These are phyloP conservation scores for Saccopteryx leptura DNA, from an alignment of 2,113 vertebrate genomes.

Conservation along the genomic window DNA sequence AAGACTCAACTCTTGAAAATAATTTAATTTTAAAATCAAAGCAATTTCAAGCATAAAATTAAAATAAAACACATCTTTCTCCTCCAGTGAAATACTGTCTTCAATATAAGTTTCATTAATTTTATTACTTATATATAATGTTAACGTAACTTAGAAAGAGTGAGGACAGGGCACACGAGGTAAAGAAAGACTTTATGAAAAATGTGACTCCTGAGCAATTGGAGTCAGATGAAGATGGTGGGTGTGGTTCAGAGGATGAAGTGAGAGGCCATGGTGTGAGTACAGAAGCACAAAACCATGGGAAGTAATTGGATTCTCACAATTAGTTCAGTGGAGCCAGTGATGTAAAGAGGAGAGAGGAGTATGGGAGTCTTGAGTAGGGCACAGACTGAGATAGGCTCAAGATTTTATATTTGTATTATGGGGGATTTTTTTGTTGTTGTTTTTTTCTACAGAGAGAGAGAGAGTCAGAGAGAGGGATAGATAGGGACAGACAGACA, in stretches of 20 bases:
- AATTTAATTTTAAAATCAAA: neutral
- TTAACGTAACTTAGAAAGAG: neutral
- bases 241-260: neutral
- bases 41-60: neutral
- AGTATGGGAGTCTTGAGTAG: too few relatives aligned
- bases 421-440: too few relatives aligned
- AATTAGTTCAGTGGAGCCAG: neutral
- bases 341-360: too few relatives aligned
- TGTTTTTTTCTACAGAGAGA: too few relatives aligned
- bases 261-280: neutral
- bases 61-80: neutral
- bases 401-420: neutral
- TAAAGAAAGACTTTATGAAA: neutral
- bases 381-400: neutral
- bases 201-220: neutral
- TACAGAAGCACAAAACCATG: neutral
- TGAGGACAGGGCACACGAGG: neutral
- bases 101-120: neutral
- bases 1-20: conserved; percentile 15
- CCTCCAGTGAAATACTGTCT: neutral
- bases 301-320: neutral
- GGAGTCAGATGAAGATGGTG: neutral
- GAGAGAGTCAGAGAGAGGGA: too few relatives aligned
- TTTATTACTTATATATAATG: neutral
- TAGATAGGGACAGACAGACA: too few relatives aligned